Evolutionary conservation across 2,888 invertebrate species (phyloP).

Genomic region (Chesias legatella): DNA sequence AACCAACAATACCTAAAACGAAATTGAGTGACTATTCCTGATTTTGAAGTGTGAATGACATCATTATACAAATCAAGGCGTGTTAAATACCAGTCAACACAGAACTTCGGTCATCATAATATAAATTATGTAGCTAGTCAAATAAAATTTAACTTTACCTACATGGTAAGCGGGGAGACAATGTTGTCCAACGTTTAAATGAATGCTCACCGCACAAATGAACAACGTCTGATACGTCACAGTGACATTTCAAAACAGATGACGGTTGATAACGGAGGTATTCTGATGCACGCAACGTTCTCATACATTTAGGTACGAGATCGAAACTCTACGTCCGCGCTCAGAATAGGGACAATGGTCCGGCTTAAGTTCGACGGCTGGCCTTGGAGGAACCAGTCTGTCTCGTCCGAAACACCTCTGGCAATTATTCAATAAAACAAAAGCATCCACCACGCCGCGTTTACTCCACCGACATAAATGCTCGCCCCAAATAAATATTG

Average conservation of each 20-base stretch:
- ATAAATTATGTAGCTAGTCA: slow-evolving; percentile 10
- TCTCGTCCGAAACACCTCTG: slow-evolving; percentile 76
- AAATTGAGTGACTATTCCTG: too few species aligned
- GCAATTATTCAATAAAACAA: slow-evolving; percentile 80
- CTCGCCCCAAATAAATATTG: slow-evolving; percentile 55
- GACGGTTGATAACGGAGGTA: slow-evolving; percentile 8
- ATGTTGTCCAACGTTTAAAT: slow-evolving; percentile 12
- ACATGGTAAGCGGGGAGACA: slow-evolving; percentile 3
- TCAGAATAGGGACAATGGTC: slow-evolving; percentile 54
- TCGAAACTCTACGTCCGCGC: slow-evolving; percentile 30
- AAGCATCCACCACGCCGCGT: slow-evolving; percentile 63
- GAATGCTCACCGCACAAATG: slow-evolving; percentile 5
- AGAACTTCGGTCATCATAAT: slow-evolving; percentile 4
- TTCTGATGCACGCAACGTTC: slow-evolving; percentile 13
- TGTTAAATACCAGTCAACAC: slow-evolving; percentile 6
- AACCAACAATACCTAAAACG: too few species aligned
- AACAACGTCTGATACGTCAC: background rate
- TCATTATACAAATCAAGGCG: slow-evolving; percentile 1
- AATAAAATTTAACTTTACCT: slow-evolving; percentile 2
- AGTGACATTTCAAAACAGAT: slow-evolving; percentile 7
- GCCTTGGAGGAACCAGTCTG: slow-evolving; percentile 77
- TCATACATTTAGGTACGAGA: slow-evolving; percentile 15
- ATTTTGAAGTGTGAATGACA: too few species aligned
- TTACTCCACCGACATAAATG: slow-evolving; percentile 67
- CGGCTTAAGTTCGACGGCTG: slow-evolving; percentile 74